These are phyloP conservation scores for Ornithoptera priamus DNA, from an alignment of 2,888 invertebrate genomes.

Conservation along the genomic window DNA sequence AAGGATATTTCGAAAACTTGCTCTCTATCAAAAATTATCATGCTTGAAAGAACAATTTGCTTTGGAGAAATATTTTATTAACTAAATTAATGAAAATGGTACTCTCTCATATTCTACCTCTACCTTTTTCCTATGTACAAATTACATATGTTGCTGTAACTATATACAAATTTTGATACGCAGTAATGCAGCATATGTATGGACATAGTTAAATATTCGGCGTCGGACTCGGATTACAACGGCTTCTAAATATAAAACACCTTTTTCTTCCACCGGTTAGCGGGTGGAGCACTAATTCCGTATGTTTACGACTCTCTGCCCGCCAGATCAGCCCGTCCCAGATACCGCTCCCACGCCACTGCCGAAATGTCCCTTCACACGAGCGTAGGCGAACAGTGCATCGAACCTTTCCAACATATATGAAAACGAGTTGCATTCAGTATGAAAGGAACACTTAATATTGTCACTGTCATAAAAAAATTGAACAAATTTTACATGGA, in stretches of 20 bases:
- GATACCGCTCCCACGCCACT: slow-evolving; percentile 70
- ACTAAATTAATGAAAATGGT: no score
- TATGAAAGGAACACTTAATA: slow-evolving; percentile 2
- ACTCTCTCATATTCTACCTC: no score
- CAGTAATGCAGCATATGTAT: background rate
- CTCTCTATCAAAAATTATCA: no score
- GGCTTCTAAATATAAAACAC: slow-evolving; percentile 58
- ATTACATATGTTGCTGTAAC: background rate
- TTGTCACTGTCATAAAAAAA: background rate
- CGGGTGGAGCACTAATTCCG: slow-evolving; percentile 67
- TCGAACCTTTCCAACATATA: slow-evolving; percentile 31
- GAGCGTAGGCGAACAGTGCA: slow-evolving; percentile 33
- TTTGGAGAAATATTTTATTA: no score
- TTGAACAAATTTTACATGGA: background rate
- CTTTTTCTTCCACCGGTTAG: slow-evolving; percentile 66
- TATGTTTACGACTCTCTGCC: slow-evolving; percentile 67
- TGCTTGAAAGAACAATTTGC: no score
- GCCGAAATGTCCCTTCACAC: slow-evolving; percentile 52
- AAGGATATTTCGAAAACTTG: no score
- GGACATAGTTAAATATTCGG: slow-evolving; percentile 30
- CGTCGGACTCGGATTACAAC: slow-evolving; percentile 37
- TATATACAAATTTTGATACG: slow-evolving; percentile 1
- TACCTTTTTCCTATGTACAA: no score
- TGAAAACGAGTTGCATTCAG: slow-evolving; percentile 10
- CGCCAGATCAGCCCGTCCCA: slow-evolving; percentile 62